Evolutionary conservation across 2,888 invertebrate genomes (phyloP).

Genomic region (Epirrhoe alternata): DNA sequence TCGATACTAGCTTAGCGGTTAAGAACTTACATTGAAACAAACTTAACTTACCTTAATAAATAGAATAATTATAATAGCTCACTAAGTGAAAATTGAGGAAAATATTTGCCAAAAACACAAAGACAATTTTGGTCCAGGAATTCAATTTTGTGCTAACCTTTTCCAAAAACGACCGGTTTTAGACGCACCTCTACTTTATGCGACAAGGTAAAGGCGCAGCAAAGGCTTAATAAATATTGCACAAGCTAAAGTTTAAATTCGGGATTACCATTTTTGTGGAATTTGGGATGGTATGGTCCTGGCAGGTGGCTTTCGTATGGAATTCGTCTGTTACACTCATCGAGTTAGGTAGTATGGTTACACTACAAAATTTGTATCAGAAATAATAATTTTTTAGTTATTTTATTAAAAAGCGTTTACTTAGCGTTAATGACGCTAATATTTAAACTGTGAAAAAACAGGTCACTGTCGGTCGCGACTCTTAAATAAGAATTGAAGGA

Average conservation of each 20-base stretch:
- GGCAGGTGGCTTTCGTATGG: not conserved
- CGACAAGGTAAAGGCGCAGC: slow-evolving; percentile 34
- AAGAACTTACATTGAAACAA: too few relatives aligned
- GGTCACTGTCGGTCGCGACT: too few relatives aligned
- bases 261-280: slow-evolving; percentile 34
- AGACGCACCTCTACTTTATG: slow-evolving; percentile 38
- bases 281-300: slow-evolving; percentile 29
- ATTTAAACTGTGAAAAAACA: too few relatives aligned
- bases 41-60: not conserved
- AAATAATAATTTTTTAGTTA: too few relatives aligned
- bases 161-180: slow-evolving; percentile 50
- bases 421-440: too few relatives aligned
- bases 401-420: too few relatives aligned
- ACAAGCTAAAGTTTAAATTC: slow-evolving; percentile 26
- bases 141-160: slow-evolving; percentile 42
- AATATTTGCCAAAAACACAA: slow-evolving; percentile 8
- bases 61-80: not conserved
- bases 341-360: too few relatives aligned
- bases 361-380: too few relatives aligned
- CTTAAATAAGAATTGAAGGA: too few relatives aligned
- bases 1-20: too few relatives aligned
- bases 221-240: slow-evolving; percentile 28
- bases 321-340: too few relatives aligned
- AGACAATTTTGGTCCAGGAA: slow-evolving; percentile 43
- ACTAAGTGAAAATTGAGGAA: not conserved